Percentiles rank a stretch among this genome's conserved stretches.
Conservation (phyloP, 1,140 invertebrate species). For the Diachasma alloeum region DNA sequence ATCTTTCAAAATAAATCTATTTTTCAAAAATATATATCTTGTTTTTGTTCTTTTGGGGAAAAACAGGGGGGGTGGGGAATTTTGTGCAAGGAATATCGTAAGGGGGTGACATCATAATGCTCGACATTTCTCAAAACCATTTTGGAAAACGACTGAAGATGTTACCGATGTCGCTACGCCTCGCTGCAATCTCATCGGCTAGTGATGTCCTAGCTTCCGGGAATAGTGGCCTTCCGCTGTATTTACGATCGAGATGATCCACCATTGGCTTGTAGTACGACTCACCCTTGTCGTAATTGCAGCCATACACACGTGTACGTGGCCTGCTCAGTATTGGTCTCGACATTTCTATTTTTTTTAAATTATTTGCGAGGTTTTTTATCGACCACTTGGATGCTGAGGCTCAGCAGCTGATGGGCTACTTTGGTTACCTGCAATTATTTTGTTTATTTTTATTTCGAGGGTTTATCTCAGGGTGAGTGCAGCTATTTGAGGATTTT, state of each 20-base stretch:
- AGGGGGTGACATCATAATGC: conserved; percentile 15
- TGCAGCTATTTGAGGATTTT: not conserved
- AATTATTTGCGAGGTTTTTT: not conserved
- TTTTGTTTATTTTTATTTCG: not conserved
- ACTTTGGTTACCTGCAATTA: not conserved
- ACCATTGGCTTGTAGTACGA: conserved; percentile 80
- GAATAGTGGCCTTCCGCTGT: conserved; percentile 65
- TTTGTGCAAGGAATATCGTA: not conserved
- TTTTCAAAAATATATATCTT: too few species aligned
- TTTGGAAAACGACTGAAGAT: conserved; percentile 65
- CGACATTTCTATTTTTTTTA: conserved; percentile 44
- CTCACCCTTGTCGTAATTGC: conserved; percentile 82
- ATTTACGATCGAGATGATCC: conserved; percentile 77
- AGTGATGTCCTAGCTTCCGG: conserved; percentile 60
- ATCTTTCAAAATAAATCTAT: not conserved
- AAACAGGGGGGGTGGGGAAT: too few species aligned
- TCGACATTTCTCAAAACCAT: conserved; percentile 60
- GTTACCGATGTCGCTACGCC: conserved; percentile 65
- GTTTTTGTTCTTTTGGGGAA: not conserved
- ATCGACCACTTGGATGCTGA: not conserved
- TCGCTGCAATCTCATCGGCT: conserved; percentile 62
- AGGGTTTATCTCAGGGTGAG: not conserved
- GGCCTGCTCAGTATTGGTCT: conserved; percentile 69
- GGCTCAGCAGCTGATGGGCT: not conserved
- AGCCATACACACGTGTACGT: conserved; percentile 79